Percentiles rank a stretch among this genome's conserved stretches.
Evolutionary conservation across 2,888 invertebrate species (phyloP).

Genomic region (Rhorus exstirpatorius): DNA sequence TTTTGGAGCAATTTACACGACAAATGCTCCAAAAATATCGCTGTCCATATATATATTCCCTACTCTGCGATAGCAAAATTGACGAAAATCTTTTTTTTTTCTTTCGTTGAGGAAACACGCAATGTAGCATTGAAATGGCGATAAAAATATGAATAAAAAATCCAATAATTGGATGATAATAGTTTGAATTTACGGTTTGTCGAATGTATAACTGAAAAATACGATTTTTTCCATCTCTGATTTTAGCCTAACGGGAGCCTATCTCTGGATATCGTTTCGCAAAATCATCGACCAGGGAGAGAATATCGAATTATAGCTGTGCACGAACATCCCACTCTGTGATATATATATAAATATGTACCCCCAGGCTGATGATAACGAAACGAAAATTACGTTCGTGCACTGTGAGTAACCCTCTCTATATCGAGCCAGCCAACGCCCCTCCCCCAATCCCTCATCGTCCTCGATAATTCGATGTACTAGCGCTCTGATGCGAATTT

Average conservation of each 20-base stretch:
- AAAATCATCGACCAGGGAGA: conserved; percentile 52
- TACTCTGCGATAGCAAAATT: too few species aligned
- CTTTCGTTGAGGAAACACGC: too few species aligned
- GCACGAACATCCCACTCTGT: conserved; percentile 7
- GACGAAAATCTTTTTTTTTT: too few species aligned
- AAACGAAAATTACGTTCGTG: conserved; percentile 64
- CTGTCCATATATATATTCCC: too few species aligned
- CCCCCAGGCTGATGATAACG: conserved; percentile 48
- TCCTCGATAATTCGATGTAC: conserved; percentile 49
- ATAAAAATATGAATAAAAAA: too few species aligned
- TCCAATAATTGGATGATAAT: background rate
- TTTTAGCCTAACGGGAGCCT: conserved; percentile 6
- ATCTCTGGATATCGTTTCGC: conserved; percentile 16
- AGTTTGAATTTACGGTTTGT: conserved; percentile 6
- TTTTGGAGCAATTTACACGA: too few species aligned
- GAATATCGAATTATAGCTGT: conserved; percentile 59
- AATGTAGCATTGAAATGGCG: too few species aligned
- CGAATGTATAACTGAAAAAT: conserved; percentile 12
- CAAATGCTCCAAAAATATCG: too few species aligned
- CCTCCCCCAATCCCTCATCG: background rate
- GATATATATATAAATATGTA: conserved; percentile 16
- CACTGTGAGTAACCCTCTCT: conserved; percentile 45
- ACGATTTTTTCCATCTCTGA: conserved; percentile 25
- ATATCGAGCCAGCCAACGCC: conserved; percentile 12
- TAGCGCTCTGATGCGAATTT: conserved; percentile 38